Conservation (phyloP, 2,113 vertebrate genomes). For the Chionomys nivalis region DNA sequence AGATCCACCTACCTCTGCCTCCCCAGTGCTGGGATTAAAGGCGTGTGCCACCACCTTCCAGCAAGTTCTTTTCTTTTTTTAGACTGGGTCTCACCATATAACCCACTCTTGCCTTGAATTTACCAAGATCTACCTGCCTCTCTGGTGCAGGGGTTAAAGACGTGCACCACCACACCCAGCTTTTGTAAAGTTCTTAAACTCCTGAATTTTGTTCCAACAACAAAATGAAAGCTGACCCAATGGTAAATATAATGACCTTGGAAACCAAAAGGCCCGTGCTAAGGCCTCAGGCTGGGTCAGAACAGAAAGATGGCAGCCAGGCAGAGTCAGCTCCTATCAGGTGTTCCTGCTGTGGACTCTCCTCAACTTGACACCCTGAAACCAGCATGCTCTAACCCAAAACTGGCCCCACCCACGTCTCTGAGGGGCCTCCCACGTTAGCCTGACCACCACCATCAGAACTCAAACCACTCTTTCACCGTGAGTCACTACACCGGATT, state of each 20-base stretch:
- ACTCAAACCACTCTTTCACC: background rate
- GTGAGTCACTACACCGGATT: background rate
- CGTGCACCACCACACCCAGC: background rate
- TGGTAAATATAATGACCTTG: background rate
- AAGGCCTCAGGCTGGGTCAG: background rate
- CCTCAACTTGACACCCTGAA: rapidly evolving
- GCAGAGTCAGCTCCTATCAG: rapidly evolving
- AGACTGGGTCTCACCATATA: background rate
- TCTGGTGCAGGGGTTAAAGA: background rate
- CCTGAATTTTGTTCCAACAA: background rate
- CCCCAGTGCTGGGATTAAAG: no score
- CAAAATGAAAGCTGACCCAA: background rate
- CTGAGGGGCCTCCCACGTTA: background rate
- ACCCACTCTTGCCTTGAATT: background rate
- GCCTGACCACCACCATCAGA: rapidly evolving
- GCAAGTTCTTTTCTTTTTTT: background rate
- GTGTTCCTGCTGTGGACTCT: no score
- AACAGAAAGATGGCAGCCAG: background rate
- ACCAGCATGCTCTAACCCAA: background rate
- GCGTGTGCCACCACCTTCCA: no score
- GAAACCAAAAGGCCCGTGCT: background rate
- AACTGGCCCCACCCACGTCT: background rate
- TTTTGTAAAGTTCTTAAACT: background rate
- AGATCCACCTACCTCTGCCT: no score
- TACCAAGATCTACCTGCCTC: background rate